Percentiles rank a stretch among this genome's conserved stretches.
These are phyloP conservation scores for Camarhynchus parvulus DNA, from an alignment of 2,113 vertebrate genomes.

Conservation along the genomic window DNA sequence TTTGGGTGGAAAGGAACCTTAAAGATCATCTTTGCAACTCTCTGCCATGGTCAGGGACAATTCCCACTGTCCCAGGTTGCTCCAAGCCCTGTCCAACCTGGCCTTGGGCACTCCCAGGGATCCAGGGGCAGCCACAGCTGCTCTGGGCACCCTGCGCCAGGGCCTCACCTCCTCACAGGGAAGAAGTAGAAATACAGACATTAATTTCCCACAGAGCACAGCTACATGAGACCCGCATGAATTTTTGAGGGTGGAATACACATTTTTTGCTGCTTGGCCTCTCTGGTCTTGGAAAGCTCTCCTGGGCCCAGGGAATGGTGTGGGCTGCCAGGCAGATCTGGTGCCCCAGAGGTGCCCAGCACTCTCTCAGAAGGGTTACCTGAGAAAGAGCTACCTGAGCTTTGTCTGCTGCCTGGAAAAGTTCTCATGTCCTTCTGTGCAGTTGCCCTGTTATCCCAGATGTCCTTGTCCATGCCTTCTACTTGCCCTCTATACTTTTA, in stretches of 20 bases:
- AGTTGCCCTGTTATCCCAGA: not conserved
- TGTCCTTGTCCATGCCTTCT: not conserved
- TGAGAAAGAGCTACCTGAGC: not conserved
- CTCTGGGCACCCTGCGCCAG: not conserved
- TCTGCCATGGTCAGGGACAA: not conserved
- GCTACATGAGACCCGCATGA: too few species aligned
- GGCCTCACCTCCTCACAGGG: fast-evolving
- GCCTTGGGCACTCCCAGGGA: not conserved
- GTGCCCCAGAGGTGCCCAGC: not conserved
- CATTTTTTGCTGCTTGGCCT: not conserved
- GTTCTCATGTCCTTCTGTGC: not conserved
- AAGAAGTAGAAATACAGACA: not conserved
- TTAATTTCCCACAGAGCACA: not conserved
- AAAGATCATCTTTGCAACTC: not conserved
- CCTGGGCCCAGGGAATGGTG: not conserved
- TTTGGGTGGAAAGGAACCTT: not conserved
- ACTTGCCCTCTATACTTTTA: not conserved
- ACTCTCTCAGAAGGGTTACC: not conserved
- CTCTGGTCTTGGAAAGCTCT: not conserved
- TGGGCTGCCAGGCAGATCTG: not conserved
- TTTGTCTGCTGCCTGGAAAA: not conserved
- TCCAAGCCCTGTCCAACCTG: fast-evolving
- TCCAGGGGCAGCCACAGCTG: not conserved
- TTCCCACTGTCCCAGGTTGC: not conserved
- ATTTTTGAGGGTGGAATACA: not conserved